Evolutionary conservation across 2,797 vertebrate species (phyloP), one percentile per base, ranked within the genome.

Genomic region (Eospalax fontanierii): DNA sequence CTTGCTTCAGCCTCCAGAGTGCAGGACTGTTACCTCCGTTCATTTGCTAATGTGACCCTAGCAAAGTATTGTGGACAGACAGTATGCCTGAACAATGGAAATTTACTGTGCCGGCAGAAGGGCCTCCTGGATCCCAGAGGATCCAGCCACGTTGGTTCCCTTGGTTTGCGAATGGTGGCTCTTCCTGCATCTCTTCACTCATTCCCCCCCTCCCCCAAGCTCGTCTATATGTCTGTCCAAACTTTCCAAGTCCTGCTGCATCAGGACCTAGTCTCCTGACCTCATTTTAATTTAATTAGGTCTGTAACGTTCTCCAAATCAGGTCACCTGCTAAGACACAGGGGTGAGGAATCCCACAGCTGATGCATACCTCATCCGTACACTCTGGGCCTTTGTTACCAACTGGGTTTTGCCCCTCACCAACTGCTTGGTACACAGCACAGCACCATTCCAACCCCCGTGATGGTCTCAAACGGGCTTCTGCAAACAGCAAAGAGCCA

Each of bases 221-320:
- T 7, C 57, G 30, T 7, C 43, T 33, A 22, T 54, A 35, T 38
- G 9, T 59, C 18, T 9, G 35, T 70, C 79, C 63, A 46, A 33
- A 10, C 8, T 76, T 19, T n/a, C 68, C 63, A 33, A 65, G 26
- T 30, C 46, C 40, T 71, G 10, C 3, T 57, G 24, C 59, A 11
- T 28, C 15, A 33, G 18, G 33, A 9, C n/a, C 40, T 78, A 82
- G 6, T 14, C 30, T 70, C 35, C 38, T 14, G 30, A 70, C 43
- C 35, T 87, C 43, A 40, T 76, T 91, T 82, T 57, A 63, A 93
- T 15, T 86, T 33, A 59, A 71, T 63, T 75, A 65, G n/a, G 65
- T 76, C 87, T 78, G 14, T 26, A 78, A 87, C 76, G 57, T 4
- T 65, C 35, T 57, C 78, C 40, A 93, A 78, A 30, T 65, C 54